phyloP scores from a whole-genome alignment of 2,888 invertebrate genomes.

The Meghimatium bilineatum region DNA sequence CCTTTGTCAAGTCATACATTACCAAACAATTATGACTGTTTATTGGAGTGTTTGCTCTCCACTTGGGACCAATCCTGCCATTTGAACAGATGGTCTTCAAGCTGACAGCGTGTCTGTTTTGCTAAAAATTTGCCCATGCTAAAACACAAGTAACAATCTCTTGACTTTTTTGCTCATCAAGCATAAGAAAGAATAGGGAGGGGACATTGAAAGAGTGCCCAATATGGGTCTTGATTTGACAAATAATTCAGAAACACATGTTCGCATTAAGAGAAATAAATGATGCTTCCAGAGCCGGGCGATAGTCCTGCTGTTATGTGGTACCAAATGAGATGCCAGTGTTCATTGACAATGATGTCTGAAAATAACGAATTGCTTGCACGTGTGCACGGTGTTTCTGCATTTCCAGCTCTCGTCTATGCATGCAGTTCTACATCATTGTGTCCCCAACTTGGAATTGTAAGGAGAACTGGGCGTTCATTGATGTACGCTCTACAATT shows the following conservation, averaged over 20 bases:
- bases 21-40: slow-evolving; percentile 10
- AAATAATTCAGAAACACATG: slow-evolving; percentile 25
- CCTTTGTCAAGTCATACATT: background rate
- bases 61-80: background rate
- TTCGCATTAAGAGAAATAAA: slow-evolving; percentile 9
- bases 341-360: slow-evolving; percentile 4
- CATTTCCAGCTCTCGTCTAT: slow-evolving; percentile 9
- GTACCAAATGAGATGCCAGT: background rate
- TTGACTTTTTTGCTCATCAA: background rate
- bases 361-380: slow-evolving; percentile 33
- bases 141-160: background rate
- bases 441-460: slow-evolving; percentile 13
- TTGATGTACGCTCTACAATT: slow-evolving; percentile 29
- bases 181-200: no score
- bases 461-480: background rate
- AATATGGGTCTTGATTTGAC: slow-evolving; percentile 5
- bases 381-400: slow-evolving; percentile 12
- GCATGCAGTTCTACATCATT: slow-evolving; percentile 6
- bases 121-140: background rate
- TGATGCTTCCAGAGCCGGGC: background rate
- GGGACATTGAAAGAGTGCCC: background rate
- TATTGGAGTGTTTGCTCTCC: slow-evolving; percentile 10
- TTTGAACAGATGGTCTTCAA: slow-evolving; percentile 17
- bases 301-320: slow-evolving; percentile 1
- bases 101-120: slow-evolving; percentile 11